phyloP scores from a whole-genome alignment of 2,888 invertebrate species.

The Diloba caeruleocephala region DNA sequence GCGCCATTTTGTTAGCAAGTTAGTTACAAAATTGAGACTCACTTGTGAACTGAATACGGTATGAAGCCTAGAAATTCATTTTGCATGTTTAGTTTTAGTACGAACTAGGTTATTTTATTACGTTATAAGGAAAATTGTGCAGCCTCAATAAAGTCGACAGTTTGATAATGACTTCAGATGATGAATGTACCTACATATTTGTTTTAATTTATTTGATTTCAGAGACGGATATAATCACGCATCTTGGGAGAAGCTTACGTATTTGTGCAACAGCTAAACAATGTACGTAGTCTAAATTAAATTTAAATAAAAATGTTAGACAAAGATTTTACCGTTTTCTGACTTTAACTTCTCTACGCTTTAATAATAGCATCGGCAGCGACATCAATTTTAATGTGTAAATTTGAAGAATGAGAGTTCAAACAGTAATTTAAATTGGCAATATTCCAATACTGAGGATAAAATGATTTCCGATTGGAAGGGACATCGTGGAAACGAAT shows the following conservation, averaged over 20 bases:
- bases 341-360: background rate
- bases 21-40: constrained; percentile 10
- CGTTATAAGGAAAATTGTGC: no score
- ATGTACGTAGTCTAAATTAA: no score
- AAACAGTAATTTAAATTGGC: background rate
- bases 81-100: constrained; percentile 4
- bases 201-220: no score
- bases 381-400: background rate
- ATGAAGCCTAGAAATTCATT: constrained; percentile 1
- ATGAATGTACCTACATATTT: no score
- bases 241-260: no score
- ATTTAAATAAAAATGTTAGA: no score
- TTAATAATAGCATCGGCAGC: background rate
- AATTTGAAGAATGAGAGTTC: background rate
- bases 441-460: background rate
- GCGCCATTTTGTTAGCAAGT: constrained; percentile 38
- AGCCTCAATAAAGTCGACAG: no score
- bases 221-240: no score
- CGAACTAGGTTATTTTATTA: background rate
- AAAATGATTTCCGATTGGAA: background rate
- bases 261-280: no score
- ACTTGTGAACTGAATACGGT: constrained; percentile 4
- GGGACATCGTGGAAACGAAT: background rate
- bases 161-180: no score
- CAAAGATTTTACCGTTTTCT: background rate